Evolutionary conservation across 2,113 vertebrate genomes (phyloP).

Genomic region (Stomatorhinus ivindoensis): DNA sequence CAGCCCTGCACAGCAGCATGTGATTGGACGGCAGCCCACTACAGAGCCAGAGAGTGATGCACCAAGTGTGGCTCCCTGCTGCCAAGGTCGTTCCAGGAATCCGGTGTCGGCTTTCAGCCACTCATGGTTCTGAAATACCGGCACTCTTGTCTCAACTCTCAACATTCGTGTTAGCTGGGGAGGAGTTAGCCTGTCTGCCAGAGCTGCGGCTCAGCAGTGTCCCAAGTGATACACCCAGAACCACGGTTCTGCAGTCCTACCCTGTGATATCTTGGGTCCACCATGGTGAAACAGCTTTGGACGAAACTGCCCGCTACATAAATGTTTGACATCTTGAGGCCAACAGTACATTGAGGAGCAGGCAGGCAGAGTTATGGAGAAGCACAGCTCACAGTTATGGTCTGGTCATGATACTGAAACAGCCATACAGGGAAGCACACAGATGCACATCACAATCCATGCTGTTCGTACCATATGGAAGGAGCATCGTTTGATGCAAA

Average conservation of each 20-base stretch:
- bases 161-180: background rate
- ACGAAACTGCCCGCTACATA: background rate
- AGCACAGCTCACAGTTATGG: background rate
- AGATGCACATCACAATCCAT: background rate
- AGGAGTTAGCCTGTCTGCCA: background rate
- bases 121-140: slow-evolving; percentile 25
- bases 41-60: background rate
- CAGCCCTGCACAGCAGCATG: background rate
- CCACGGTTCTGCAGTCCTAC: background rate
- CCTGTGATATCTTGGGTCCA: background rate
- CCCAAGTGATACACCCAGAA: background rate
- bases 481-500: background rate
- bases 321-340: background rate
- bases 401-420: background rate
- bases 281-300: background rate
- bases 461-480: background rate
- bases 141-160: background rate
- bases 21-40: background rate
- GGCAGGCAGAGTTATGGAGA: background rate
- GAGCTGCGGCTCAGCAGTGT: background rate
- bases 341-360: background rate
- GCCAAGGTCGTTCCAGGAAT: slow-evolving; percentile 52
- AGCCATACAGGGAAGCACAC: background rate
- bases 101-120: slow-evolving; percentile 56
- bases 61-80: slow-evolving; percentile 49